Conservation (phyloP, 2,888 invertebrate genomes). For the Allolobophora icterica region DNA sequence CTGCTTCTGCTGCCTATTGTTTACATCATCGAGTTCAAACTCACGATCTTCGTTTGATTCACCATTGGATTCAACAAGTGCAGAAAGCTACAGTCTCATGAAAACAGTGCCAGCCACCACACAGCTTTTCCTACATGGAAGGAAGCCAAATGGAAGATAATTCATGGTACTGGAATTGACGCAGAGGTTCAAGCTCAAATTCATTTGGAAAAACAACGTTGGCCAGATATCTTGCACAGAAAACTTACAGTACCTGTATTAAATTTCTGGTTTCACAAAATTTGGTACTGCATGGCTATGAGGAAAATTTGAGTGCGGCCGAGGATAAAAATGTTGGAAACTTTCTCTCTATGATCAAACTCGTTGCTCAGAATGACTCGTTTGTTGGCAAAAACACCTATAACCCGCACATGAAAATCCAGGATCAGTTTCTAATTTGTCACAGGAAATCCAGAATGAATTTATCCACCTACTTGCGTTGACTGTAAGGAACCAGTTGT, state of each 20-base stretch:
- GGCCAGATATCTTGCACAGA: neutral
- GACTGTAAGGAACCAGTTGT: neutral
- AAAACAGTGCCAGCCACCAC: no score
- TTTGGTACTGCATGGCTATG: neutral
- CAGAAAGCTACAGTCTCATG: no score
- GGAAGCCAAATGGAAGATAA: neutral
- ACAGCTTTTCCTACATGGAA: no score
- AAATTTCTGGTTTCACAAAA: slow-evolving; percentile 18
- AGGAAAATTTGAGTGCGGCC: no score
- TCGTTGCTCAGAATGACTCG: neutral
- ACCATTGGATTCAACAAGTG: no score
- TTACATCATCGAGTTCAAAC: no score
- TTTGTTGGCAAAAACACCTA: neutral
- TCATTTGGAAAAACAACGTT: slow-evolving; percentile 12
- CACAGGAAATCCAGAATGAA: slow-evolving; percentile 28
- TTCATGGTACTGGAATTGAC: neutral
- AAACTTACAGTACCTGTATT: neutral
- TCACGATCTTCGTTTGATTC: no score
- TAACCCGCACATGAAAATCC: neutral
- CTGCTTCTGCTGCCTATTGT: no score
- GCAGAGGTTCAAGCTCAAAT: slow-evolving; percentile 12
- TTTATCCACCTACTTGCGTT: slow-evolving; percentile 14
- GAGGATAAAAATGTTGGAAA: no score
- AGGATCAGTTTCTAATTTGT: neutral
- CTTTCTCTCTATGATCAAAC: neutral